Evolutionary conservation across 2,888 invertebrate genomes (phyloP).

Genomic region (Tromatobia lineatoria): DNA sequence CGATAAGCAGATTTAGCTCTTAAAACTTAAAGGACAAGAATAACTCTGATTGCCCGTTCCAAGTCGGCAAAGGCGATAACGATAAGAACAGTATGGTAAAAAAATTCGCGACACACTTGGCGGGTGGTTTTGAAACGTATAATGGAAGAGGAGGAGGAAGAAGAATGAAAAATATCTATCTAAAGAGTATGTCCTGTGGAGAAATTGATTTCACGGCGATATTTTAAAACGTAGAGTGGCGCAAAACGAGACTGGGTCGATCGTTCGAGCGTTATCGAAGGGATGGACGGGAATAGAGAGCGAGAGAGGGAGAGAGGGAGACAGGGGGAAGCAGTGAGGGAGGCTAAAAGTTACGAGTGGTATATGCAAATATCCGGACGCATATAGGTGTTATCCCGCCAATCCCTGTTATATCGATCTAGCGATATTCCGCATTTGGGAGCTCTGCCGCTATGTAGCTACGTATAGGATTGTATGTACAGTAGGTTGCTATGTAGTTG

Average conservation of each 20-base stretch:
- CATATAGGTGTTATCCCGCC: slow-evolving; percentile 54
- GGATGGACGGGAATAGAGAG: slow-evolving; percentile 62
- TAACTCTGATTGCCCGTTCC: not conserved
- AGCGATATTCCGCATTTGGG: slow-evolving; percentile 58
- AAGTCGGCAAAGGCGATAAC: not conserved
- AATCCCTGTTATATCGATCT: slow-evolving; percentile 59
- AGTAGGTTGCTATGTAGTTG: slow-evolving; percentile 4
- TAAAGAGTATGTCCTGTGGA: not conserved
- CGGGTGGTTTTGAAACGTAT: not conserved
- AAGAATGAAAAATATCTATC: slow-evolving; percentile 1
- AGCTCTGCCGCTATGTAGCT: slow-evolving; percentile 17
- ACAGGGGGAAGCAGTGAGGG: slow-evolving; percentile 43
- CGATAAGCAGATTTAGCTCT: not conserved
- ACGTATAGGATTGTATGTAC: not conserved
- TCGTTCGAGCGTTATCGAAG: slow-evolving; percentile 69
- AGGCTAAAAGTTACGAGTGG: slow-evolving; percentile 60
- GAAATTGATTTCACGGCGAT: slow-evolving; percentile 63
- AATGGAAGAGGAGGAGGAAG: not conserved
- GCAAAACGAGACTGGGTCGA: slow-evolving; percentile 54
- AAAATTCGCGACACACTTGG: not conserved
- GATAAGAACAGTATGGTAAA: not conserved
- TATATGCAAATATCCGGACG: slow-evolving; percentile 62
- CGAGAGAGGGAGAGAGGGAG: slow-evolving; percentile 36
- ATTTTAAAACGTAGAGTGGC: slow-evolving; percentile 65
- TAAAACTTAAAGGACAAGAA: not conserved